Conservation (phyloP, 2,888 invertebrate genomes). For the Hartigia nigra region DNA sequence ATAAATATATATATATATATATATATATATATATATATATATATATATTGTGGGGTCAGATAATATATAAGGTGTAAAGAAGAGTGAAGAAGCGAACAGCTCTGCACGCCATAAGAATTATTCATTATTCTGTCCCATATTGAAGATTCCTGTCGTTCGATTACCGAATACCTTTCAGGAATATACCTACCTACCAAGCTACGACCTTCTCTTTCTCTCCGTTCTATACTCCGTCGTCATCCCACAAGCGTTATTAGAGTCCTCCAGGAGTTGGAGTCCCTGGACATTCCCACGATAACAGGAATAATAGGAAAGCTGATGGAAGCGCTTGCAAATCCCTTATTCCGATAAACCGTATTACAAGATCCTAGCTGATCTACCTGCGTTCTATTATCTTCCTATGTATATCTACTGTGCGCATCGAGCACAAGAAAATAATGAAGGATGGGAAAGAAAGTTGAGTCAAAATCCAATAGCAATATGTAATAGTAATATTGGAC, state of each 20-base stretch:
- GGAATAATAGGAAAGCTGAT: not conserved
- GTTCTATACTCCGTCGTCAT: not conserved
- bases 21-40: not conserved
- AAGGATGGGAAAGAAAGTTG: not conserved
- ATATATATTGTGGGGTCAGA: no score
- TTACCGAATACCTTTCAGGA: constrained; percentile 44
- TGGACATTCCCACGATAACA: not conserved
- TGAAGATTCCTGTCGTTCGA: constrained; percentile 48
- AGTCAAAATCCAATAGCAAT: not conserved
- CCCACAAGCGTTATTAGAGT: not conserved
- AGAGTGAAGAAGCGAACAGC: not conserved
- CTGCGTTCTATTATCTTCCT: not conserved
- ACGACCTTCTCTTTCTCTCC: not conserved
- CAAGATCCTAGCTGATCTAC: not conserved
- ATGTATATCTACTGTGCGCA: not conserved
- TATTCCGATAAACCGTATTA: not conserved
- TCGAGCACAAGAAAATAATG: not conserved
- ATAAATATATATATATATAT: no score
- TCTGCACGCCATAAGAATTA: not conserved
- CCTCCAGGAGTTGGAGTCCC: not conserved
- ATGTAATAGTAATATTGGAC: no score
- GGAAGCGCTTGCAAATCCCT: not conserved
- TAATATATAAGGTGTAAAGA: not conserved
- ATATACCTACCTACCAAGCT: not conserved
- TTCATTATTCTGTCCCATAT: constrained; percentile 36